Conservation (phyloP, 2,113 vertebrate genomes). For the Passer montanus region DNA sequence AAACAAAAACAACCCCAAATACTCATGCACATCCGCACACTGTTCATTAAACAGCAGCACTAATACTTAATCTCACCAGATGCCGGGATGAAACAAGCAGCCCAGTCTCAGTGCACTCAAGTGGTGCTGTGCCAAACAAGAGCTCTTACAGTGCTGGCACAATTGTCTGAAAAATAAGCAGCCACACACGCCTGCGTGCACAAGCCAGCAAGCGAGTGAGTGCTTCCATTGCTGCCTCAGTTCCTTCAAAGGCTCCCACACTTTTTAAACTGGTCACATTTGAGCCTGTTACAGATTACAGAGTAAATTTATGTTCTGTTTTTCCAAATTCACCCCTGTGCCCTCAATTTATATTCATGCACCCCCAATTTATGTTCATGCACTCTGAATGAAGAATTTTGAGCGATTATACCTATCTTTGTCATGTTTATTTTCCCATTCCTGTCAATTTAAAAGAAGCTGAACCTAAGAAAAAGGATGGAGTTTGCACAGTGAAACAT, state of each 20-base stretch:
- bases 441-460: neutral
- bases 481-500: neutral
- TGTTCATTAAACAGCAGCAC: slow-evolving; percentile 18
- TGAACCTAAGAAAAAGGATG: neutral
- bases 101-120: neutral
- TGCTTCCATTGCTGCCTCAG: neutral
- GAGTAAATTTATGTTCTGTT: neutral
- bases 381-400: neutral
- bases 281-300: neutral
- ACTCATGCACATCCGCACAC: slow-evolving; percentile 11
- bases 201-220: neutral
- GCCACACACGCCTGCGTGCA: accelerated
- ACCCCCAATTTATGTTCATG: neutral
- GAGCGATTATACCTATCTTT: neutral
- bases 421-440: neutral
- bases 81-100: neutral
- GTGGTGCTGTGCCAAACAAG: neutral
- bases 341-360: neutral
- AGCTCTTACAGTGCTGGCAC: neutral
- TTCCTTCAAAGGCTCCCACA: neutral
- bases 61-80: slow-evolving; percentile 43
- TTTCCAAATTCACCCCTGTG: neutral
- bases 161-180: neutral
- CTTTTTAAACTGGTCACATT: neutral
- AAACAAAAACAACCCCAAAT: slow-evolving; percentile 39